Evolutionary conservation across 2,797 vertebrate genomes (phyloP), one percentile per base, ranked within the genome.

Genomic region (Fundulus diaphanus): DNA sequence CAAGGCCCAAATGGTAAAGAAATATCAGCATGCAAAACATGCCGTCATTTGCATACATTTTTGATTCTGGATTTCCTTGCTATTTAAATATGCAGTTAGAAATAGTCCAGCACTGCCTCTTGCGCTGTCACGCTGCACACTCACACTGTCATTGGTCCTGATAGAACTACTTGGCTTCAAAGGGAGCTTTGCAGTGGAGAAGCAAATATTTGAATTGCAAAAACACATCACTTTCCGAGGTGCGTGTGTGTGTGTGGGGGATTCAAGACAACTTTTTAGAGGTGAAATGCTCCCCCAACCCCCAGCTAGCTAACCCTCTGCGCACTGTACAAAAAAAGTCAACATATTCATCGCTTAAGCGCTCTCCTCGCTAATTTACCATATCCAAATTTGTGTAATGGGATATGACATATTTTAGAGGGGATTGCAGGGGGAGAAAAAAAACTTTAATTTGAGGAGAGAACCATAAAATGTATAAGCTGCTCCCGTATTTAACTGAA

Each of bases 191-290:
- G 96, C 93, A 87, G 94, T 93, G 94, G 93, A 95, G 96, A 96
- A 95, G 95, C 95, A 96, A 97, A 97, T 96, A 98, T 99, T 98
- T 98, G 97, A 97, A 99, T 98, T 98, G 98, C 97, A 98, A 98
- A 96, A 98, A 97, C 95, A 97, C 94, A 97, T 97, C 94, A 95
- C 92, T 94, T 93, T 88, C 33, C 18, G 33, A 37, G n/a, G 33
- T 18, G 33, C 5, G 29, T 85, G 72, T 90, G n/a, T n/a, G n/a
- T n/a, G n/a, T n/a, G n/a, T n/a, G 90, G 87, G 87, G 92, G 92
- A 93, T 94, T 94, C 84, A 84, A 94, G 93, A 94, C 92, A 95
- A 95, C 94, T 95, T 95, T 94, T 91, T 92, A 82, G 92, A 94
- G 94, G 94, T 93, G 87, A 72, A 93, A 94, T 89, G 92, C 84